Conservation (phyloP, 2,797 vertebrate species). For the Malacoraja senta region DNA sequence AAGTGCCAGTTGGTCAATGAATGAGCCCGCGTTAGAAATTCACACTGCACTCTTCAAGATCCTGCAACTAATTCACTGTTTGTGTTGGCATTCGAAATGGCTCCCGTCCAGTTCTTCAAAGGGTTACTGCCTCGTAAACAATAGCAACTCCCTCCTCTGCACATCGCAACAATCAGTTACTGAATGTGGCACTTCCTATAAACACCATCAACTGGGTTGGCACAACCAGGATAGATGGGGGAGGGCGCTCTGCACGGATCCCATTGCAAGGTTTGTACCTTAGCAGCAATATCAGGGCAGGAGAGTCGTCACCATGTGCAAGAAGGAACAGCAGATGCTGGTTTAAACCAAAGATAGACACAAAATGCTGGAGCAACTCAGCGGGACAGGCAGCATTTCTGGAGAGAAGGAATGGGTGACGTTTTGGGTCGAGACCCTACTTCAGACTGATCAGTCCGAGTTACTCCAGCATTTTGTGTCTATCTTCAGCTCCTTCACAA, state of each 20-base stretch:
- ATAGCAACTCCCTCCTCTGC: neutral
- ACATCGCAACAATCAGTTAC: neutral
- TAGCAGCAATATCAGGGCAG: neutral
- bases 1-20: conserved; percentile 13
- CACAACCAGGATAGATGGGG: neutral
- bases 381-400: too few species aligned
- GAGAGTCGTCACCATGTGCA: neutral
- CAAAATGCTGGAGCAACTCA: too few species aligned
- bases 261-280: neutral
- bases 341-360: too few species aligned
- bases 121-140: conserved; percentile 17
- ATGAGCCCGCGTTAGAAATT: conserved; percentile 8
- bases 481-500: neutral
- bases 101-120: neutral
- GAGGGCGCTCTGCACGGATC: neutral
- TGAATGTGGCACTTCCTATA: neutral
- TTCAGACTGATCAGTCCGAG: too few species aligned
- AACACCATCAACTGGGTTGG: neutral
- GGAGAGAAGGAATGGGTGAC: too few species aligned
- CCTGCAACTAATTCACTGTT: conserved; percentile 20
- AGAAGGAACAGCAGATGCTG: too few species aligned
- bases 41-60: neutral
- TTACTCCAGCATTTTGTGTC: too few species aligned
- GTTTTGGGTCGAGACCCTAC: too few species aligned
- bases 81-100: conserved; percentile 37